Conservation (phyloP, 2,888 invertebrate species). For the Mamestra brassicae region DNA sequence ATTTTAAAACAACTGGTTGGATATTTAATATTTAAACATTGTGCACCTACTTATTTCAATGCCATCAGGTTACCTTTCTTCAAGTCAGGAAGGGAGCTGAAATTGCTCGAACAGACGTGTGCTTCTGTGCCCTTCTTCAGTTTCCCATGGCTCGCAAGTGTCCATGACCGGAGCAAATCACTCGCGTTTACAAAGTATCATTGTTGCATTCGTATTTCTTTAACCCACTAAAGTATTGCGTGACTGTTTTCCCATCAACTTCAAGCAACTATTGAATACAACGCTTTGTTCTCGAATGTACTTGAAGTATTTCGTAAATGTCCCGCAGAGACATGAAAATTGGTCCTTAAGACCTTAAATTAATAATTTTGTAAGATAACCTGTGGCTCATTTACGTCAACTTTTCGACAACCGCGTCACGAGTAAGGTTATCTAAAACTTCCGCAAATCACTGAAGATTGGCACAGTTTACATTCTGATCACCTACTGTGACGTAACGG, state of each 20-base stretch:
- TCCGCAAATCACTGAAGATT: slow-evolving; percentile 19
- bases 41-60: slow-evolving; percentile 45
- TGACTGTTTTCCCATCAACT: slow-evolving; percentile 64
- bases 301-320: slow-evolving; percentile 12
- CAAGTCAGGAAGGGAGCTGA: slow-evolving; percentile 35
- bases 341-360: not conserved
- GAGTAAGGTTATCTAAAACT: slow-evolving; percentile 18
- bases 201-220: slow-evolving; percentile 66
- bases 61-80: slow-evolving; percentile 48
- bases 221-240: slow-evolving; percentile 69
- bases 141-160: slow-evolving; percentile 57
- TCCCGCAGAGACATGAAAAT: slow-evolving; percentile 13
- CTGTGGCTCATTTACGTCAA: not conserved
- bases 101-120: slow-evolving; percentile 3
- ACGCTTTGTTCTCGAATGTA: slow-evolving; percentile 40
- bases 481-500: slow-evolving; percentile 48
- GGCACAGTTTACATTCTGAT: slow-evolving; percentile 24
- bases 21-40: slow-evolving; percentile 49
- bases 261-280: slow-evolving; percentile 44
- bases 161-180: slow-evolving; percentile 70
- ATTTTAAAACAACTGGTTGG: slow-evolving; percentile 53
- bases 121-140: slow-evolving; percentile 33
- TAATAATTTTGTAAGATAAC: not conserved
- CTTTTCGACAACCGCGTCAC: not conserved
- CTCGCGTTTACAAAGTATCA: slow-evolving; percentile 62